Evolutionary conservation across 1,140 invertebrate species (phyloP), one percentile per base, ranked within the genome.

Genomic region (Medauroidea extradentata): DNA sequence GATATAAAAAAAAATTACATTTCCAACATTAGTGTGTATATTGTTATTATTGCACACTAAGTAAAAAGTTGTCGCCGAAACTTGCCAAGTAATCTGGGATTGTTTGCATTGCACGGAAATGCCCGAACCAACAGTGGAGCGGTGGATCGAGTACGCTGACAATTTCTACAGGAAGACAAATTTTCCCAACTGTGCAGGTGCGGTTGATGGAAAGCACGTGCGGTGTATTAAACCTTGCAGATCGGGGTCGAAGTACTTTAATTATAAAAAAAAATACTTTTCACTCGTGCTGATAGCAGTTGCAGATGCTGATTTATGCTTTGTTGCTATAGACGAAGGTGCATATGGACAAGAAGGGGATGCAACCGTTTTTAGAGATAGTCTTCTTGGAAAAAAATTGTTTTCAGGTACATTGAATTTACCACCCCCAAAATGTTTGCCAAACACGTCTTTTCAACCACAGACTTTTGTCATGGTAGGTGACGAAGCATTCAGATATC

Each of bases 271-370:
- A 21, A 67, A 60, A 58, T 72, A 64, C 54, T n/a, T n/a, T n/a
- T 70, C 69, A n/a, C 65, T 76, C 8, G 70, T 78, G 49, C 63
- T 78, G 41, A 67, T 75, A 58, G 75, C 72, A 11, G 59, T 75
- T 7, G 67, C 55, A 16, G 74, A 76, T 68, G 60, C 65, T 42
- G 60, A 74, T 60, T 73, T 71, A 7, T 19, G 43, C 7, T 46
- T 46, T 19, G 16, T 46, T 18, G 43, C 16, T 18, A 9, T 46
- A 9, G 65, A 74, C 64, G 65, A 77, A 50, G 74, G 73, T 21
- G 62, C 72, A 27, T 73, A 72, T 65, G 73, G 75, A 24, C 71
- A 72, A 59, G 66, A 70, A 46, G 66, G 69, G 53, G 76, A 78
- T 61, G 68, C 67, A 23, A 61, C 65, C 21, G 62, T 74, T 48